Base-by-base conservation (phyloP, 2,888 invertebrate species). In the Acronicta aceris region DNA sequence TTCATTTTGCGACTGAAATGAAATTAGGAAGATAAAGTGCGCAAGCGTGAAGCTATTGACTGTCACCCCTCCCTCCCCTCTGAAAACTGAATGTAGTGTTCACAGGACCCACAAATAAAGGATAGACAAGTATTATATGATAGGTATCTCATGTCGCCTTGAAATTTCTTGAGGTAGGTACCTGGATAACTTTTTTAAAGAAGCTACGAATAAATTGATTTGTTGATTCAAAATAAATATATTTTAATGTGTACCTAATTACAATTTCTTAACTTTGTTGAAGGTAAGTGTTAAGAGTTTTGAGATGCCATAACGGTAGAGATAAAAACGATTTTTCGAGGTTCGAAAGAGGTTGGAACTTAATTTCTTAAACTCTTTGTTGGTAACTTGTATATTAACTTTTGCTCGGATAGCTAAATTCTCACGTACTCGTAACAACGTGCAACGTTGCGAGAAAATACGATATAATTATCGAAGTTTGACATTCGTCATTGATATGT, bases 1-100 rank as follows among this genome's bases (percentile, higher is more conserved):
- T 65, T 68, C 33, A 64, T 59, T 69, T 65, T 77, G 6, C 43
- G 27, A 12, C 59, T 36, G 27, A n/a, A 30, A 52, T 48, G 16
- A 41, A 49, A 63, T 62, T 74, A 60, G 61, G 65, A 71, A 66
- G 60, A 61, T 58, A 57, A 56, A 81, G 60, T 76, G 79, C 92
- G 92, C 92, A 86, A 75, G 92, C 92, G 89, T 83, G 80, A 66
- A 75, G 81, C 82, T 92, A 92, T 92, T 83, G 92, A 92, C 89
- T 85, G 60, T 79, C 75, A 83, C 85, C 83, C 78, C 68, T 49
- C 62, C 70, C 59, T 73, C 76, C 75, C 60, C 71, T 48, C 65
- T 74, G 65, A 82, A 84, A 81, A 80, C 83, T 86, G 85, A 86
- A 85, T 81, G 79, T 85, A 86, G 85, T 83, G 81, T 79, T 84